Evolutionary conservation across 2,888 invertebrate genomes (phyloP).

Genomic region (Drosophila engyochracea): DNA sequence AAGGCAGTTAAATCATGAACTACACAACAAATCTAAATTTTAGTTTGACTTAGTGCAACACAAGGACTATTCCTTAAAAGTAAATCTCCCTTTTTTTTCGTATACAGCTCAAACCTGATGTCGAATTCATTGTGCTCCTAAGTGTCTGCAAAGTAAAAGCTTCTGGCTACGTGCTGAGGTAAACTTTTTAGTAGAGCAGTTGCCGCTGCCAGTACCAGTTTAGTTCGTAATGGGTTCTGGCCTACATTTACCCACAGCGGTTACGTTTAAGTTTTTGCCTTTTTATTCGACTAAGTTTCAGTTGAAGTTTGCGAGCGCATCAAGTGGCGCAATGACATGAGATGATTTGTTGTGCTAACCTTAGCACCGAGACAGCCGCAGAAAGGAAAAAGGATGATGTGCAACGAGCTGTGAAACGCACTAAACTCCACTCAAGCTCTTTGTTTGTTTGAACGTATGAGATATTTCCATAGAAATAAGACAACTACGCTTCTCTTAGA

Average conservation of each 20-base stretch:
- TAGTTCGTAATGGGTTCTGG: constrained; percentile 2
- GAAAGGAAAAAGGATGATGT: not conserved
- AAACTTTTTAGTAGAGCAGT: constrained; percentile 33
- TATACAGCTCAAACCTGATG: constrained; percentile 5
- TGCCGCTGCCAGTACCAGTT: not conserved
- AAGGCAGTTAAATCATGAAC: not conserved
- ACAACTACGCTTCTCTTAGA: not conserved
- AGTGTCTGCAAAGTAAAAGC: constrained; percentile 30
- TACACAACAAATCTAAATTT: not conserved
- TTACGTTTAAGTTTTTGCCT: constrained; percentile 26
- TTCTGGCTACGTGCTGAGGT: constrained; percentile 12
- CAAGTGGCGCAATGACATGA: constrained; percentile 47
- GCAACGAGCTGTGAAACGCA: not conserved
- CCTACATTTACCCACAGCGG: constrained; percentile 6
- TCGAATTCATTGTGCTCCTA: constrained; percentile 17
- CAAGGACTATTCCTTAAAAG: not conserved
- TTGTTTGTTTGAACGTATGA: not conserved
- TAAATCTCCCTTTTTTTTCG: not conserved
- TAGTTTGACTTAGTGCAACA: not conserved
- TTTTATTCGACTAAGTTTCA: constrained; percentile 43
- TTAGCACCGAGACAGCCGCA: not conserved
- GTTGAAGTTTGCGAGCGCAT: constrained; percentile 28
- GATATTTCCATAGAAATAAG: not conserved
- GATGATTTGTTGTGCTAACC: constrained; percentile 20
- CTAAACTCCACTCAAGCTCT: not conserved